These are phyloP conservation scores for Phylloscopus trochilus DNA, from an alignment of 2,113 vertebrate genomes.

Conservation along the genomic window DNA sequence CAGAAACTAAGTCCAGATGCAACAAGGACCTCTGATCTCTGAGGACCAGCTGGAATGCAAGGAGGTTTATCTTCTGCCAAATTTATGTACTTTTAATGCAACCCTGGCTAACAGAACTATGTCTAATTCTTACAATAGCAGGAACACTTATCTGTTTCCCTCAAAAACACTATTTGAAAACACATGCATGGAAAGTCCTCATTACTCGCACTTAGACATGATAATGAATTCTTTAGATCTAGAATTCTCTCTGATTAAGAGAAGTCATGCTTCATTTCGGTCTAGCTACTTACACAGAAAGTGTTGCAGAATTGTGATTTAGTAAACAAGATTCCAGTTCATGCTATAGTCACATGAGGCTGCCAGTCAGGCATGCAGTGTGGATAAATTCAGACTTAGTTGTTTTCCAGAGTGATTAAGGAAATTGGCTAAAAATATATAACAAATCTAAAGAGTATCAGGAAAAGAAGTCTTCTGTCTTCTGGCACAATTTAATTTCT, in stretches of 20 bases:
- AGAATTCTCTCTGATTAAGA: background rate
- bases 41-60: background rate
- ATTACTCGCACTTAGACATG: background rate
- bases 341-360: background rate
- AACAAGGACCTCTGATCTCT: background rate
- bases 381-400: background rate
- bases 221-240: background rate
- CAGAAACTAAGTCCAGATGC: background rate
- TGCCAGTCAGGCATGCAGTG: background rate
- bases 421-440: background rate
- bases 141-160: background rate
- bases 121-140: background rate
- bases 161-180: background rate
- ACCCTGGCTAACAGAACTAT: background rate
- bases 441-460: background rate
- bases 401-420: background rate
- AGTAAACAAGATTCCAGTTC: background rate
- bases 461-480: background rate
- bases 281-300: background rate
- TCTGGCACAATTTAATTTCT: background rate
- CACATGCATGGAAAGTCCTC: background rate
- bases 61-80: background rate
- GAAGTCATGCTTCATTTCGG: background rate
- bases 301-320: background rate
- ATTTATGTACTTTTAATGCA: background rate